These are phyloP conservation scores for Drosophila tanythrix DNA, from an alignment of 2,888 invertebrate genomes.

Conservation along the genomic window DNA sequence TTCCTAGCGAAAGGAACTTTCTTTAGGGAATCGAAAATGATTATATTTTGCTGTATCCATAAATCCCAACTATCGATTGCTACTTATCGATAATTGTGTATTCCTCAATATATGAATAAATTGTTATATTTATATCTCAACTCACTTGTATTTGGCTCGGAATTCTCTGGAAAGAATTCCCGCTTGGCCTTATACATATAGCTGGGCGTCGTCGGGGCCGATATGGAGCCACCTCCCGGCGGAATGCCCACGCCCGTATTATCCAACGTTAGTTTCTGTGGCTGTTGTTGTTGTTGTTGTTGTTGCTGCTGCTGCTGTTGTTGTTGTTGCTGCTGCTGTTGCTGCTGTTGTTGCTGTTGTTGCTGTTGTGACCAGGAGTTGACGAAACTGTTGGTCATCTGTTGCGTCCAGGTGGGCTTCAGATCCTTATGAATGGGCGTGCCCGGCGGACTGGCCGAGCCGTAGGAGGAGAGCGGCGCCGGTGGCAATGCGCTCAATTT, in stretches of 20 bases:
- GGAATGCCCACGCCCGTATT: constrained; percentile 56
- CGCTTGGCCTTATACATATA: constrained; percentile 86
- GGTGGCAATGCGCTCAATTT: constrained; percentile 51
- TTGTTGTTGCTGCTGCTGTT: constrained; percentile 64
- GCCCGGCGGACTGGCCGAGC: constrained; percentile 86
- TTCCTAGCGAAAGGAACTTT: not conserved
- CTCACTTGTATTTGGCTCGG: constrained; percentile 95
- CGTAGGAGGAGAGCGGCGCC: constrained; percentile 84
- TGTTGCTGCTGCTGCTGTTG: constrained; percentile 70
- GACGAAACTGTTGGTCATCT: constrained; percentile 84
- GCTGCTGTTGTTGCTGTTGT: constrained; percentile 54
- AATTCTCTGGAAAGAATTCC: constrained; percentile 93
- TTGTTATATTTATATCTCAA: constrained; percentile 60
- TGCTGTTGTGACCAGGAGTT: constrained; percentile 84
- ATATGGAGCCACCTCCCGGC: constrained; percentile 80
- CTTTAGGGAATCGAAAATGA: not conserved
- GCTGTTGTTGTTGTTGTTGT: constrained; percentile 55
- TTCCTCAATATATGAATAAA: not conserved
- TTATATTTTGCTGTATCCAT: not conserved
- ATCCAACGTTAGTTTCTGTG: constrained; percentile 73
- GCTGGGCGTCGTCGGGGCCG: constrained; percentile 85
- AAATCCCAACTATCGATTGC: not conserved
- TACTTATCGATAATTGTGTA: not conserved
- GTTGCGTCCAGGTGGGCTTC: constrained; percentile 84
- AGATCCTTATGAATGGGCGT: constrained; percentile 88